A percentile compares a stretch with the other conserved stretches of the same genome.
Conservation (phyloP, 2,113 vertebrate species). For the Myanophis thanlyinensis region DNA sequence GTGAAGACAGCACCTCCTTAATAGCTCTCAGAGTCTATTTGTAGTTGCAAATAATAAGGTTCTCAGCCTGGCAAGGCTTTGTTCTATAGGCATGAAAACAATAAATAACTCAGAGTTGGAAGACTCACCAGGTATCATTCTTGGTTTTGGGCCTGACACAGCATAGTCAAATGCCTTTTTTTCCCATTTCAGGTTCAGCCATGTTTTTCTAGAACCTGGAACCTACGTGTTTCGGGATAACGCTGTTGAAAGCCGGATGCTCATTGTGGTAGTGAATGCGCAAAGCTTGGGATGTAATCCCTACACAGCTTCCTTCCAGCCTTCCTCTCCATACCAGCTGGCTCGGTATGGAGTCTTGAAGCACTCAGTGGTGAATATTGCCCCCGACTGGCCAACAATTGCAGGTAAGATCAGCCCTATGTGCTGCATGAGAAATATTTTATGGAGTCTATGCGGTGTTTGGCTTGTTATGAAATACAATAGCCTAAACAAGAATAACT, state of each 20-base stretch:
- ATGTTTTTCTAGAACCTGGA: constrained; percentile 84
- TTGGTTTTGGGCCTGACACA: background rate
- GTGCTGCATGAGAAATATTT: background rate
- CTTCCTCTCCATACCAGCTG: constrained; percentile 84
- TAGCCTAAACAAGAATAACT: background rate
- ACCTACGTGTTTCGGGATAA: constrained; percentile 86
- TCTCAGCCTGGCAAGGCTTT: background rate
- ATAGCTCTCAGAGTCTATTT: background rate
- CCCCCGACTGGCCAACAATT: constrained; percentile 84
- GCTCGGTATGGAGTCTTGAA: constrained; percentile 75
- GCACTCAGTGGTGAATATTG: constrained; percentile 71
- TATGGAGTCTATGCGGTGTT: background rate
- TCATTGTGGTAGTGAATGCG: constrained; percentile 81
- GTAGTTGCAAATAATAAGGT: background rate
- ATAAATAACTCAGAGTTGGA: background rate
- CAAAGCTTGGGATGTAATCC: constrained; percentile 72
- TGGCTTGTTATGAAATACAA: background rate
- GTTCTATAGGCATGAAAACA: background rate
- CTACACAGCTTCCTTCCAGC: constrained; percentile 72
- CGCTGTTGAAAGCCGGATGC: constrained; percentile 69
- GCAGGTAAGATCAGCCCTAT: constrained; percentile 56
- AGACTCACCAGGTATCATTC: background rate
- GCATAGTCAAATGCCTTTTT: background rate
- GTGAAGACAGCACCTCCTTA: background rate
- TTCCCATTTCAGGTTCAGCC: constrained; percentile 80